Percentiles rank a stretch among this genome's conserved stretches.
Evolutionary conservation across 30 jellyfish, hydroid and myxozoan genomes (phyloP).

Genomic region (Phacellophora camtschatica): DNA sequence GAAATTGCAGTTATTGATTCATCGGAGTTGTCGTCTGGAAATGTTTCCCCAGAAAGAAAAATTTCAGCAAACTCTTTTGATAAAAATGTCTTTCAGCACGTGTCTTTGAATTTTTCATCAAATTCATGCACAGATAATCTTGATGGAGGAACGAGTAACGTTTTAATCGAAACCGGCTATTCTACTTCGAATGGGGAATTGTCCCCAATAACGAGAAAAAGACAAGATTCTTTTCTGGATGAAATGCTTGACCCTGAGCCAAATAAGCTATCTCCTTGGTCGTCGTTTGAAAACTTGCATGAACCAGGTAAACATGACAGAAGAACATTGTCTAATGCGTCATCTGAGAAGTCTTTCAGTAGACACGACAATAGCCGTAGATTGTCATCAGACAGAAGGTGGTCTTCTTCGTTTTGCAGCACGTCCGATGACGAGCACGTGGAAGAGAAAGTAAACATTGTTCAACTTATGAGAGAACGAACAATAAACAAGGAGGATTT

Average conservation of each 20-base stretch:
- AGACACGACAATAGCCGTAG: background rate
- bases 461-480: constrained; percentile 47
- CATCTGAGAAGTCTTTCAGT: background rate
- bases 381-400: background rate
- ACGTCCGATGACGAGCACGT: constrained; percentile 28
- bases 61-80: background rate
- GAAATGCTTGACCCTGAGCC: background rate
- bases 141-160: too few species aligned
- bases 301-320: background rate
- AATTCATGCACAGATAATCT: too few species aligned
- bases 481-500: constrained; percentile 23
- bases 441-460: constrained; percentile 49
- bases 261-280: constrained; percentile 16
- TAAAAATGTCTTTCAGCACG: too few species aligned
- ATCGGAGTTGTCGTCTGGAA: background rate
- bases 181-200: background rate
- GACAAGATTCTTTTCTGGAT: background rate
- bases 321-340: constrained; percentile 8
- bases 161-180: background rate
- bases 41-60: background rate
- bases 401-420: constrained; percentile 76
- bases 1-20: background rate
- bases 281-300: constrained; percentile 15
- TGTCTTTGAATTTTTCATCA: too few species aligned
- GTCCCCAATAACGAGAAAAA: background rate